Conservation (phyloP, 2,797 vertebrate species). For the Gallinago nigripennis region DNA sequence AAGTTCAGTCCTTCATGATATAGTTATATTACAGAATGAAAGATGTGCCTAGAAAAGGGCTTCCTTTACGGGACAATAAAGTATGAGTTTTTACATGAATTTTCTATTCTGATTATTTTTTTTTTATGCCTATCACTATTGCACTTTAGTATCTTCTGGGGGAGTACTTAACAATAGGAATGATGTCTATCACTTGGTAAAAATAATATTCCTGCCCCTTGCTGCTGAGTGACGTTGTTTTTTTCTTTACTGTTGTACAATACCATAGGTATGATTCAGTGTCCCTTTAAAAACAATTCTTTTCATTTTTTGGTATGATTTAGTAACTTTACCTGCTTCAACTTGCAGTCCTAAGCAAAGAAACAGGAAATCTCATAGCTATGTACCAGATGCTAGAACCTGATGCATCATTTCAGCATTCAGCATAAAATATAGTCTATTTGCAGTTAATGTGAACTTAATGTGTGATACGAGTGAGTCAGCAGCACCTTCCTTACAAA, state of each 20-base stretch:
- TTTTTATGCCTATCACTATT: not conserved
- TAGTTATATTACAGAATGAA: not conserved
- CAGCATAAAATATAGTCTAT: not conserved
- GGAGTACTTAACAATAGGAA: not conserved
- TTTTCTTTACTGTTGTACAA: not conserved
- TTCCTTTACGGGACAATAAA: not conserved
- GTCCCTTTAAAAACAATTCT: not conserved
- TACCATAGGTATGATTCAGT: not conserved
- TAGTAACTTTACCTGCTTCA: not conserved
- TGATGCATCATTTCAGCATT: not conserved
- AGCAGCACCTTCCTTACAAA: not conserved
- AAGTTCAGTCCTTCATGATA: not conserved
- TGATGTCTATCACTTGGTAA: not conserved
- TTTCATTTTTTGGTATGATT: not conserved
- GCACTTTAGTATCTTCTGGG: not conserved
- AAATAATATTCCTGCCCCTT: not conserved
- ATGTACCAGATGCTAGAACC: not conserved
- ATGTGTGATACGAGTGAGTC: not conserved
- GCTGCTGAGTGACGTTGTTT: not conserved
- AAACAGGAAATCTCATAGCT: not conserved
- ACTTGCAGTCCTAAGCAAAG: not conserved
- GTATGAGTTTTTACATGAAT: not conserved
- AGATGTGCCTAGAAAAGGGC: not conserved
- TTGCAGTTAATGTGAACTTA: not conserved
- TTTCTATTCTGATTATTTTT: not conserved